Base-by-base conservation (phyloP, 1,140 invertebrate genomes). In the Cherax quadricarinatus region DNA sequence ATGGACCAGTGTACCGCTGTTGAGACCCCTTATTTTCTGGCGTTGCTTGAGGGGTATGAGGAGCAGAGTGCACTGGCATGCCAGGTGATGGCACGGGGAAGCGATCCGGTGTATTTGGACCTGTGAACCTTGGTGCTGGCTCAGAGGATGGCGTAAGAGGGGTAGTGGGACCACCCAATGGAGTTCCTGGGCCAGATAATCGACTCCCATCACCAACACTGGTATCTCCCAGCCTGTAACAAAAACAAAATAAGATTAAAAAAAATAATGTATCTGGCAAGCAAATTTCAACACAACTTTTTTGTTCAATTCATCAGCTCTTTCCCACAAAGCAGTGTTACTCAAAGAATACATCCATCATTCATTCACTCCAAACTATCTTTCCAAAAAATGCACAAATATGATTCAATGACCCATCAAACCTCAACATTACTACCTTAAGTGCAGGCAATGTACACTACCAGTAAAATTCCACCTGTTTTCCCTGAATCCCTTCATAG, bases 81-180 rank as follows among this genome's bases (percentile, higher is more conserved):
- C 86, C 90, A 48, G 86, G 93, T 51, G 87, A 93, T 85, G 92
- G 92, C 70, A 90, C 92, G 60, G 88, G 88, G 79, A 93, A 93
- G 75, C 92, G 82, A 73, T 94, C 88, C 30, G 93, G 93, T 18
- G 93, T 94, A 84, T 94, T 70, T n/a, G 93, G 92, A 48, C 93
- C 93, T 21, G 89, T 92, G 73, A 92, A 94, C 62, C 92, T 70
- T 30, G 93, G 79, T 30, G 79, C 30, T 51, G 93, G 89, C 30
- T 93, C 92, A 12, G 86, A 89, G 60, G 90, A 87, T 30, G 89
- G 87, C 0, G 92, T 91, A 53, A 90, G 93, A 48, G 93, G 93
- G 7, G 93, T 94, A 49, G 91, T 92, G 24, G 93, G 93, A 41
- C 93, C 93, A n/a, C 93, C 93, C 18, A 93, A 57, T 60, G 93